Percentiles rank a stretch among this genome's conserved stretches.
Conservation (phyloP, 2,797 vertebrate species). For the Betta splendens region DNA sequence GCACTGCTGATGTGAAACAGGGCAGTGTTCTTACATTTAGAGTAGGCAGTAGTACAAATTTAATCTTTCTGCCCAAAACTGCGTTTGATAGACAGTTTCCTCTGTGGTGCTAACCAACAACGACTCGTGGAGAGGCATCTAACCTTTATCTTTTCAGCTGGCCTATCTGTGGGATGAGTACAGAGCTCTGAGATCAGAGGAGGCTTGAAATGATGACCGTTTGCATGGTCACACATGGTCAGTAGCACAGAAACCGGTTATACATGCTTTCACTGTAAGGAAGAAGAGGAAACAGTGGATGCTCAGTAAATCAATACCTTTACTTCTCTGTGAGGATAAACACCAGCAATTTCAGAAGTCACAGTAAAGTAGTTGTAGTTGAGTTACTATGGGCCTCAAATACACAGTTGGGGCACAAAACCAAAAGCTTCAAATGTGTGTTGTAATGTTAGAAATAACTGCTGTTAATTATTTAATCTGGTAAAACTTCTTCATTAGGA, state of each 20-base stretch:
- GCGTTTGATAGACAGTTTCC: constrained; percentile 42
- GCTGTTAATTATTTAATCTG: too few species aligned
- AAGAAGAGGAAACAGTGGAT: constrained; percentile 54
- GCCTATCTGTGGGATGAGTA: constrained; percentile 69
- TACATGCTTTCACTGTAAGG: constrained; percentile 55
- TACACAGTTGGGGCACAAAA: constrained; percentile 2
- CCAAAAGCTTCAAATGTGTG: background rate
- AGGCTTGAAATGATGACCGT: constrained; percentile 60
- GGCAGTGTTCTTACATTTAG: constrained; percentile 53
- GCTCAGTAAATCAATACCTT: constrained; percentile 70
- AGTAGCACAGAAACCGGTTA: constrained; percentile 48
- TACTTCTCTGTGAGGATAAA: constrained; percentile 53
- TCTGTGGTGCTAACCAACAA: constrained; percentile 38
- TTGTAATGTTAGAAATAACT: too few species aligned
- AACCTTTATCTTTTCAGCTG: constrained; percentile 59
- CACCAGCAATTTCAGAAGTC: constrained; percentile 45
- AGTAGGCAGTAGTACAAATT: constrained; percentile 59
- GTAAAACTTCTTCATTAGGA: too few species aligned
- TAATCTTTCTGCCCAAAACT: constrained; percentile 55
- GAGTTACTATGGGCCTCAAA: constrained; percentile 26
- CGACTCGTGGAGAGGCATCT: constrained; percentile 42
- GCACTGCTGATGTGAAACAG: constrained; percentile 22
- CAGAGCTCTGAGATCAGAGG: constrained; percentile 56
- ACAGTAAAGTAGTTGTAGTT: constrained; percentile 31
- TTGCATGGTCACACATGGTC: constrained; percentile 45